These are phyloP conservation scores for Eublepharis macularius DNA, from an alignment of 2,113 vertebrate species.

Conservation along the genomic window DNA sequence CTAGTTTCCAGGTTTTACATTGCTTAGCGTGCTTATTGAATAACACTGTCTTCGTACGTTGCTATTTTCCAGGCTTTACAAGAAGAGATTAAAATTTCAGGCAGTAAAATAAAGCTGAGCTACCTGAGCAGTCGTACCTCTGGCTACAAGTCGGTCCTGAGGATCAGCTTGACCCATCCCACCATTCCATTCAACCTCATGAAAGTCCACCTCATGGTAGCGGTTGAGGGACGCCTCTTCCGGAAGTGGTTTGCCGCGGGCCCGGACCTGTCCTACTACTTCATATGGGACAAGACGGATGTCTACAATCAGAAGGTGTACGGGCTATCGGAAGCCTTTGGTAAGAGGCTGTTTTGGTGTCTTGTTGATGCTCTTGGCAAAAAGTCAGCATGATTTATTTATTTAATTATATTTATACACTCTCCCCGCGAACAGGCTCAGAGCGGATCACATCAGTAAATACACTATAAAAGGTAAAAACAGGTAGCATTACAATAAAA, in stretches of 20 bases:
- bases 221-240: conserved; percentile 94
- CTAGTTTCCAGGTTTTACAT: conserved; percentile 85
- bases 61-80: conserved; percentile 84
- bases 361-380: background rate
- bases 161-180: conserved; percentile 90
- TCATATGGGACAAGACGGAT: conserved; percentile 97
- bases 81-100: conserved; percentile 88
- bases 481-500: too few relatives aligned
- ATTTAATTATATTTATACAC: too few relatives aligned
- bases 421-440: too few relatives aligned
- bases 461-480: too few relatives aligned
- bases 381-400: too few relatives aligned
- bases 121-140: conserved; percentile 95
- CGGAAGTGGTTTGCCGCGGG: conserved; percentile 95
- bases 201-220: conserved; percentile 98
- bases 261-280: conserved; percentile 91
- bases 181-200: conserved; percentile 97
- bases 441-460: too few relatives aligned
- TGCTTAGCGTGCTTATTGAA: conserved; percentile 50
- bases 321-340: conserved; percentile 92
- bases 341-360: conserved; percentile 72
- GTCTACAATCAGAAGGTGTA: conserved; percentile 98
- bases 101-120: conserved; percentile 87
- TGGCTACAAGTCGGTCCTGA: conserved; percentile 93
- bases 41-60: background rate